A percentile compares a stretch with the other conserved stretches of the same genome.
Evolutionary conservation across 2,888 invertebrate genomes (phyloP).

Genomic region (Artemia sinica): DNA sequence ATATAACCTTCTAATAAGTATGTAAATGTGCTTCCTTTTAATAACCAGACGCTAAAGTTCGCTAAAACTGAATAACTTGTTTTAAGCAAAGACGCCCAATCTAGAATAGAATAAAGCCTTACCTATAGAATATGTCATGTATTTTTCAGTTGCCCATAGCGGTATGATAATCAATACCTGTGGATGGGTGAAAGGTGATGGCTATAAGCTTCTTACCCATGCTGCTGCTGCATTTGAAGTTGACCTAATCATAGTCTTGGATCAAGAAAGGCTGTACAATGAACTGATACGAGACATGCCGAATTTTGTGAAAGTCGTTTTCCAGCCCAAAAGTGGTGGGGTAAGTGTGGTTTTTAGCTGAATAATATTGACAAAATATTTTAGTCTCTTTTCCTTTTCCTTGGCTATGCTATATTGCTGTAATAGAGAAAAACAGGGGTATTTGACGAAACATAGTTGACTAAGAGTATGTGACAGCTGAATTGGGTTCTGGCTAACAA

Average conservation of each 20-base stretch:
- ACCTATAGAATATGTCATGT: no score
- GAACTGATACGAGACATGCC: slow-evolving; percentile 87
- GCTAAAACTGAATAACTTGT: no score
- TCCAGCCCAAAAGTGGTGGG: slow-evolving; percentile 88
- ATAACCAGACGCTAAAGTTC: no score
- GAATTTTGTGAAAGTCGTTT: slow-evolving; percentile 73
- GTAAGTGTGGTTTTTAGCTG: slow-evolving; percentile 39
- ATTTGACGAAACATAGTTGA: no score
- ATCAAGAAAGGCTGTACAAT: slow-evolving; percentile 87
- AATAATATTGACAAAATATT: slow-evolving; percentile 2
- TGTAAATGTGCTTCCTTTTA: no score
- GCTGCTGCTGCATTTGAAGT: slow-evolving; percentile 88
- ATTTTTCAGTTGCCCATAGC: slow-evolving; percentile 27
- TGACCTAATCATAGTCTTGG: slow-evolving; percentile 81
- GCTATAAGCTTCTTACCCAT: slow-evolving; percentile 68
- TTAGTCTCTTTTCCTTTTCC: slow-evolving; percentile 12
- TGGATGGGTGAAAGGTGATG: slow-evolving; percentile 86
- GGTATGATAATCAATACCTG: slow-evolving; percentile 94
- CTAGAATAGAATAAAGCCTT: no score
- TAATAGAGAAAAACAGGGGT: no score
- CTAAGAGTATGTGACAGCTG: no score
- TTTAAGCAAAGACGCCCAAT: no score
- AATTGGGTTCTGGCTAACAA: no score
- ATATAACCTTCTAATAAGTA: no score
- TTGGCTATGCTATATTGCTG: neutral